Evolutionary conservation across 2,113 vertebrate genomes (phyloP).

Genomic region (Brachypteracias leptosomus): DNA sequence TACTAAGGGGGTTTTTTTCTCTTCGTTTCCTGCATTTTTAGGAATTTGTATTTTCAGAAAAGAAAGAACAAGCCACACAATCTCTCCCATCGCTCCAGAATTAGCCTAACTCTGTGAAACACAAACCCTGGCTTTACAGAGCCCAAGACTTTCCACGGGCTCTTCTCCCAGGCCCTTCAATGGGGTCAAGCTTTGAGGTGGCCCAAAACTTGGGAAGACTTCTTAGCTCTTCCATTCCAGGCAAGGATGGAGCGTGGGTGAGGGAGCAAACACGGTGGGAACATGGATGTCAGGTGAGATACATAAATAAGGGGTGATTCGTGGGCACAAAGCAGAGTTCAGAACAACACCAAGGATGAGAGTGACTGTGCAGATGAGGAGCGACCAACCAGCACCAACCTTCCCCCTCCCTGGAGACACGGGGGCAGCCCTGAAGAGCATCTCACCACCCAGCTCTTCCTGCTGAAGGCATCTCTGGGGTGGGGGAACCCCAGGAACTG

Average conservation of each 20-base stretch:
- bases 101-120: background rate
- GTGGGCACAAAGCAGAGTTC: background rate
- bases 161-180: background rate
- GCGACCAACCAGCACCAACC: background rate
- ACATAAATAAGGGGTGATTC: background rate
- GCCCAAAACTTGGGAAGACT: background rate
- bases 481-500: background rate
- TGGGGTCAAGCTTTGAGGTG: background rate
- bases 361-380: background rate
- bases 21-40: background rate
- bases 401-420: background rate
- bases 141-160: background rate
- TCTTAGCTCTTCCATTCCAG: background rate
- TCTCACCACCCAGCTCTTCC: background rate
- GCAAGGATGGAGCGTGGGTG: background rate
- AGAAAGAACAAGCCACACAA: background rate
- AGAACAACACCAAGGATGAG: fast-evolving
- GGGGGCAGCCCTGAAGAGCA: background rate
- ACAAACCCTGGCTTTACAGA: background rate
- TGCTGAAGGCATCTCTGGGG: background rate
- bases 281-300: background rate
- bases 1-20: background rate
- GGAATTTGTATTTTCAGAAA: background rate
- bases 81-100: background rate
- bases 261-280: background rate